These are phyloP conservation scores for Antechinus stuartii DNA, from an alignment of 2,113 vertebrate genomes.

Conservation along the genomic window DNA sequence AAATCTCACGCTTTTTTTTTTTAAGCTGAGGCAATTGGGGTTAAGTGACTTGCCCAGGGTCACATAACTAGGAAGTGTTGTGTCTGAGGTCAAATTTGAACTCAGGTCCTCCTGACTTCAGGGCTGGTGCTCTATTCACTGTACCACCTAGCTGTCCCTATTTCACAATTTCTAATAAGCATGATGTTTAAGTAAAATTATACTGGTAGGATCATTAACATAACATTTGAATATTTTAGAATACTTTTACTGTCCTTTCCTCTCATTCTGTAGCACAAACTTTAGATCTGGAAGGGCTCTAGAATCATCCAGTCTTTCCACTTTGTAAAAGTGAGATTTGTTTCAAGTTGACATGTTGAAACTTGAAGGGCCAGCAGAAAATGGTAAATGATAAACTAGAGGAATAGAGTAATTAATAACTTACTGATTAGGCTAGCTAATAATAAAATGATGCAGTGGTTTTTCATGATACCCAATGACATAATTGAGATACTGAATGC, in stretches of 20 bases:
- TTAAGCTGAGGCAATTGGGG: too few relatives aligned
- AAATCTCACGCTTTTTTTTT: not conserved
- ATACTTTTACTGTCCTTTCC: not conserved
- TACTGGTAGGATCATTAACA: constrained; percentile 16
- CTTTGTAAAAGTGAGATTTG: not conserved
- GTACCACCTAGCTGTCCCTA: too few relatives aligned
- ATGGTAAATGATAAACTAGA: not conserved
- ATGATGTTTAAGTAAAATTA: constrained; percentile 16
- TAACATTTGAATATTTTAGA: not conserved
- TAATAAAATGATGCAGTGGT: too few relatives aligned
- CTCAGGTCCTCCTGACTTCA: too few relatives aligned
- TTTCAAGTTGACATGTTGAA: not conserved
- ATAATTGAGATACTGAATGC: not conserved
- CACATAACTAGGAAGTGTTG: too few relatives aligned
- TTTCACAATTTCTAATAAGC: not conserved
- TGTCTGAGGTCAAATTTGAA: too few relatives aligned
- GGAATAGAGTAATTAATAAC: not conserved
- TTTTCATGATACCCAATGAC: not conserved
- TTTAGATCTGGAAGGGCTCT: not conserved
- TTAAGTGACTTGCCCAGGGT: too few relatives aligned
- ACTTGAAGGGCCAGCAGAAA: too few relatives aligned
- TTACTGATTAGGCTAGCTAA: not conserved
- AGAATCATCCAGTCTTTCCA: not conserved
- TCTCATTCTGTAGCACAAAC: not conserved
- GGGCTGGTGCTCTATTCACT: too few relatives aligned